Base-by-base conservation (phyloP, 2,113 vertebrate genomes). In the Bolborhynchus lineola region DNA sequence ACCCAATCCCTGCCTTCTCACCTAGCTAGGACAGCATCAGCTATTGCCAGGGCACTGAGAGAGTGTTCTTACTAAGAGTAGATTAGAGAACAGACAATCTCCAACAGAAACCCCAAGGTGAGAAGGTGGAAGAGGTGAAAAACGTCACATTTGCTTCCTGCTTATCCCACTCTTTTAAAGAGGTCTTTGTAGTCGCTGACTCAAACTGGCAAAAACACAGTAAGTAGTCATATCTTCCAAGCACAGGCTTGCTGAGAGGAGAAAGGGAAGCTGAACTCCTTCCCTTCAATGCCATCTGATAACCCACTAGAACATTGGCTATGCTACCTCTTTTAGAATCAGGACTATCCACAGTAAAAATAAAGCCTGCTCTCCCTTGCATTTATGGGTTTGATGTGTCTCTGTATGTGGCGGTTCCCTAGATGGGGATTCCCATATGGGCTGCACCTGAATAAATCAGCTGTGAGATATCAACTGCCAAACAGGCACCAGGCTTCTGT, bases 51-150 rank as follows among this genome's bases (percentile, higher is more conserved):
- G 10, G 16, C 35, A 63, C 12, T 0, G 0, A 42, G 9, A 42
- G 9, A 1, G 15, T 6, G 1, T 17, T 65, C 59, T 69, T n/a
- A 2, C 8, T 53, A 16, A 53, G 13, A 4, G 14, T 7, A 70
- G 0, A 13, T 69, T 55, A 62, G 18, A 49, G 7, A 65, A 12
- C 4, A 69, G 20, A 8, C 33, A 55, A 8, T 0, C 0, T 16
- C 59, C 31, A 60, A 47, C 29, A 67, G 14, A 91, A 39, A 19
- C 5, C 9, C 7, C 23, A 53, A 3, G 28, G 41, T 2, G 1
- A 70, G 15, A 77, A 72, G 4, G 2, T 11, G 3, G 2, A 13
- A 50, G 16, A 55, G 41, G 46, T 9, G 6, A 60, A 53, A 82
- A 46, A 11, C 1, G 0, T 3, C 4, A 16, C 16, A n/a, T 16